Evolutionary conservation across 2,113 vertebrate species (phyloP), one percentile per base, ranked within the genome.

Genomic region (Nannobrachium achirus): DNA sequence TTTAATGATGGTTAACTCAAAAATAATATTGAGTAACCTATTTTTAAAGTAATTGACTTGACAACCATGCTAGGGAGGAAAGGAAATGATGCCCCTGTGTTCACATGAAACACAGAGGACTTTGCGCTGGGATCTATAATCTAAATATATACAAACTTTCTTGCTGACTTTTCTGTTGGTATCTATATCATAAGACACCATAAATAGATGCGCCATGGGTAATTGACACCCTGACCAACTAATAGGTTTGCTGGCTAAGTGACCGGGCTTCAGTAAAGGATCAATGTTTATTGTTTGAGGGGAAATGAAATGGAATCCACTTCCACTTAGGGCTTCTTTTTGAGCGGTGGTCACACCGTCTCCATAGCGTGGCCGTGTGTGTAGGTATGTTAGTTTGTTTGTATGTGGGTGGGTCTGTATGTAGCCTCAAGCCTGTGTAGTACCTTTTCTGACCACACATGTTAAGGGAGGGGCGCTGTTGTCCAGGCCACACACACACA

Each of bases 221-320:
- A 8, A 15, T 15, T 40, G 55, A 57, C 14, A 14, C 55, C 52
- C 4, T 55, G 55, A 6, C 45, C 45, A 11, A 48, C 42, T 11
- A 44, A 33, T 33, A 15, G 13, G 13, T n/a, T 46, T 9, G 15
- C 45, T 53, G 57, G 45, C 13, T 48, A 40, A 58, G 19, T 58
- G 58, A 56, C 51, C 39, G 14, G 9, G 18, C 39, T 15, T 62
- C 9, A 56, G 68, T 75, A 16, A 68, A 61, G 49, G 10, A 68
- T 56, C 39, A 48, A 55, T 66, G 15, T 18, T 64, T 52, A 18
- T 52, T 11, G 61, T 16, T 51, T 51, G 20, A 33, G 9, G 19
- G 19, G 40, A 18, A 44, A 10, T 14, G 45, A 48, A 48, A 48
- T 13, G 14, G 0, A 48, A 59, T 7, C 56, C 56, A 42, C n/a